Conservation (phyloP, 2,797 vertebrate species). For the Chelidonichthys spinosus region DNA sequence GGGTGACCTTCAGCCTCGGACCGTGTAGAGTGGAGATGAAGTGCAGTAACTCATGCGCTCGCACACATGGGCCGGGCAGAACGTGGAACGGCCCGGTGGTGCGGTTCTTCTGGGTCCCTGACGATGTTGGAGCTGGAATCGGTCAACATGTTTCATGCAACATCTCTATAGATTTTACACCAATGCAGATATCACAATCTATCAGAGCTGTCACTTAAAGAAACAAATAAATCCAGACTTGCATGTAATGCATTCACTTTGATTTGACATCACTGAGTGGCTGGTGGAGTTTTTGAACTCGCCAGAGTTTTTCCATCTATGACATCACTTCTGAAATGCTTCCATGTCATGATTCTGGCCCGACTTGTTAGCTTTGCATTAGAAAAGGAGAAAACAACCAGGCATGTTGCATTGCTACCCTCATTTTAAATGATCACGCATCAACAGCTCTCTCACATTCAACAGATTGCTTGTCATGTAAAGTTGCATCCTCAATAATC, state of each 20-base stretch:
- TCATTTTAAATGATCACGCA: constrained; percentile 4
- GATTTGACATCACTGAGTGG: background rate
- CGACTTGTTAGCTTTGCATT: background rate
- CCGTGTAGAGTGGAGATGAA: constrained; percentile 67
- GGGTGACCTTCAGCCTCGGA: constrained; percentile 77
- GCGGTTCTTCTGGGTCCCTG: background rate
- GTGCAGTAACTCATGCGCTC: constrained; percentile 61
- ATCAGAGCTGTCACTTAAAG: background rate
- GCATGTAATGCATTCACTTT: background rate
- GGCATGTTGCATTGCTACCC: background rate
- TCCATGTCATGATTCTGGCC: background rate
- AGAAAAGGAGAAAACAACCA: background rate
- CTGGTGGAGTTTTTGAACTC: background rate
- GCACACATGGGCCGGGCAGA: constrained; percentile 46
- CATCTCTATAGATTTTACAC: background rate
- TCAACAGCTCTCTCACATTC: background rate
- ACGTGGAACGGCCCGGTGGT: background rate
- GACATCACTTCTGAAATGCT: background rate
- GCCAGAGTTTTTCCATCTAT: background rate
- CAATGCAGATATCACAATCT: background rate
- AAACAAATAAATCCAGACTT: background rate
- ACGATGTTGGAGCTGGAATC: background rate
- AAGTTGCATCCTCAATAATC: background rate
- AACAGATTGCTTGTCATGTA: background rate
- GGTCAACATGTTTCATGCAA: background rate